phyloP scores from a whole-genome alignment of 2,797 vertebrate species.

The Chiloscyllium punctatum region DNA sequence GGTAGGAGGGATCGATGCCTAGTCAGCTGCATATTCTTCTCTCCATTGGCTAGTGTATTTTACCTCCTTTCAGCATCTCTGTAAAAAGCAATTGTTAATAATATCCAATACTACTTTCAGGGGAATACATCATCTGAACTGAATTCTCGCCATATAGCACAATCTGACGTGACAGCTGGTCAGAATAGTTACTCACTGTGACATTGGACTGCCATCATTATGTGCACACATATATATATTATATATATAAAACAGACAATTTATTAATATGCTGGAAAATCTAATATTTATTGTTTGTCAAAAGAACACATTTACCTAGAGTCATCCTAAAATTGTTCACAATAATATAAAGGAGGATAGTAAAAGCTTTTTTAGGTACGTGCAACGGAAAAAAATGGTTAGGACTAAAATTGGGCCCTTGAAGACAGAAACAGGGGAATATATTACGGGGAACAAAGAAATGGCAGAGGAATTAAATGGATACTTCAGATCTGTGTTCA shows the following conservation, averaged over 20 bases:
- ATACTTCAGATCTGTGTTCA: too few relatives aligned
- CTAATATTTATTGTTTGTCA: not conserved
- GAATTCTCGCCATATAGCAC: not conserved
- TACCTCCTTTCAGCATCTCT: not conserved
- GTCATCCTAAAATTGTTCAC: not conserved
- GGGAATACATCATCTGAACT: not conserved
- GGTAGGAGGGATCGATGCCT: not conserved
- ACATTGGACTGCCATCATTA: not conserved
- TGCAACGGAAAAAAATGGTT: too few relatives aligned
- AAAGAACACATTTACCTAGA: not conserved
- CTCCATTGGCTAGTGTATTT: not conserved
- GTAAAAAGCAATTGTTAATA: not conserved
- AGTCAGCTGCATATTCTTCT: not conserved
- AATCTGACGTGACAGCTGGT: not conserved
- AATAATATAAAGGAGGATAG: too few relatives aligned
- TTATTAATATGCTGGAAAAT: not conserved
- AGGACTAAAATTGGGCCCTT: too few relatives aligned
- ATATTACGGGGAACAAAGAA: too few relatives aligned
- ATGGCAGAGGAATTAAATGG: too few relatives aligned
- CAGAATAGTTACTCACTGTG: not conserved
- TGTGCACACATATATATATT: not conserved
- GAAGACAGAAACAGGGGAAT: too few relatives aligned
- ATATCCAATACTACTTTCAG: not conserved
- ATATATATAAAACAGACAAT: not conserved
- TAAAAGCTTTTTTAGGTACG: too few relatives aligned